Evolutionary conservation across 2,888 invertebrate genomes (phyloP).

Genomic region (Catocala sponsa): DNA sequence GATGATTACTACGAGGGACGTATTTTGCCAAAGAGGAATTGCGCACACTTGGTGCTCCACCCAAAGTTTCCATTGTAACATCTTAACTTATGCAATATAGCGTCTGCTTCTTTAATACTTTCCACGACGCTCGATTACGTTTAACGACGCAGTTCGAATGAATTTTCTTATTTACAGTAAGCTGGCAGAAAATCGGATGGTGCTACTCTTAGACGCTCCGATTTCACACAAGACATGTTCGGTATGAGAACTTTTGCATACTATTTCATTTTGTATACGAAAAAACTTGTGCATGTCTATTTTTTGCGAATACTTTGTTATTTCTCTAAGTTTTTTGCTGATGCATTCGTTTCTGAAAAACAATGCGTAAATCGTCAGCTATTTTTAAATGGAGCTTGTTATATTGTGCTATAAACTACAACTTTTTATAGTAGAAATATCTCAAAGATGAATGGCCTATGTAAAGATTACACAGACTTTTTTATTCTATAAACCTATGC

Average conservation of each 20-base stretch:
- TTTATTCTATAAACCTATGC: no score
- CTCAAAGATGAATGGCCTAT: no score
- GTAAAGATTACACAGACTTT: no score
- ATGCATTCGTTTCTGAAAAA: no score
- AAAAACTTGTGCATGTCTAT: conserved; percentile 38
- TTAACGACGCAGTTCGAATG: conserved; percentile 83
- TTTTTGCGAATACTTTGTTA: neutral
- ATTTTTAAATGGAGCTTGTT: no score
- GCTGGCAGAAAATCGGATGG: conserved; percentile 77
- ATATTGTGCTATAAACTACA: no score
- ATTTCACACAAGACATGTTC: conserved; percentile 78
- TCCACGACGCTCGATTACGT: conserved; percentile 86
- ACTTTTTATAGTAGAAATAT: no score
- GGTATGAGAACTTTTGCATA: conserved; percentile 69
- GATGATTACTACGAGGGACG: conserved; percentile 64
- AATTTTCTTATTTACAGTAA: conserved; percentile 86
- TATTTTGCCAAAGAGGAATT: conserved; percentile 77
- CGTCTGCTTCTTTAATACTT: conserved; percentile 86
- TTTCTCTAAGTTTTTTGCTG: no score
- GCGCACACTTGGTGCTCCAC: conserved; percentile 81
- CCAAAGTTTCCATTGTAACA: conserved; percentile 86
- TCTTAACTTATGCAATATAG: conserved; percentile 87
- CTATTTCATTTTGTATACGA: conserved; percentile 56
- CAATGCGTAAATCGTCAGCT: no score
- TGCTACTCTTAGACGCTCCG: conserved; percentile 69